Base-by-base conservation (phyloP, 2,113 vertebrate species). In the Bolborhynchus lineola region DNA sequence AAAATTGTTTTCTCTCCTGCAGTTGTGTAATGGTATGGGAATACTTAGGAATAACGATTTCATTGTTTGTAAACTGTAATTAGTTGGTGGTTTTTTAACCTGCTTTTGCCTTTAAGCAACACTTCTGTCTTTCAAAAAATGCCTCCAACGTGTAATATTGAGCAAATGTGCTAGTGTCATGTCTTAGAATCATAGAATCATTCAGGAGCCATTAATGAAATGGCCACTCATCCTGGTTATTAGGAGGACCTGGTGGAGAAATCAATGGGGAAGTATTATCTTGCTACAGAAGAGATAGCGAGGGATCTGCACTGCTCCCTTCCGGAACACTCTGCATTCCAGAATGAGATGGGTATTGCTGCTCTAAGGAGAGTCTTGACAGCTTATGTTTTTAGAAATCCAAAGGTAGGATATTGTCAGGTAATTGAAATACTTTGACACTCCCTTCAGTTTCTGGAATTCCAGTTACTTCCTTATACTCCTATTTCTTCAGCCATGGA, bases 371-470 rank as follows among this genome's bases (percentile, higher is more conserved):
- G 99, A 87, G 99, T 99, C 60, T 97, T 99, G 75, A 99, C 99
- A 4, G 99, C 99, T 13, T 99, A 99, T 42, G 99, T 99, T 7
- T 99, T 99, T 96, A 98, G 99, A 67, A 99, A 99, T 95, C 99
- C 99, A 86, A 99, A 99, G 97, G 99, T 99, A 50, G 99, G 99
- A 70, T 99, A 99, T 94, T 99, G 99, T 95, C 99, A 99, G 99
- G 99, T 99, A 97, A 83, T 16, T 72, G 37, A 64, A 69, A 37
- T 33, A 19, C 26, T 17, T 60, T 68, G 26, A 12, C 31, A 16
- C 15, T 90, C 68, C 68, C 20, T 79, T 83, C 90, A 33, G 1
- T 41, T 52, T 57, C 42, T 91, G 64, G 25, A 62, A 64, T 85
- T 87, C 10, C 42, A 19, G 10, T 53, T 89, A 28, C 41, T 72